Base-by-base conservation (phyloP, 35 echinoderm and acorn worm genomes). In the Hemicentrotus pulcherrimus region DNA sequence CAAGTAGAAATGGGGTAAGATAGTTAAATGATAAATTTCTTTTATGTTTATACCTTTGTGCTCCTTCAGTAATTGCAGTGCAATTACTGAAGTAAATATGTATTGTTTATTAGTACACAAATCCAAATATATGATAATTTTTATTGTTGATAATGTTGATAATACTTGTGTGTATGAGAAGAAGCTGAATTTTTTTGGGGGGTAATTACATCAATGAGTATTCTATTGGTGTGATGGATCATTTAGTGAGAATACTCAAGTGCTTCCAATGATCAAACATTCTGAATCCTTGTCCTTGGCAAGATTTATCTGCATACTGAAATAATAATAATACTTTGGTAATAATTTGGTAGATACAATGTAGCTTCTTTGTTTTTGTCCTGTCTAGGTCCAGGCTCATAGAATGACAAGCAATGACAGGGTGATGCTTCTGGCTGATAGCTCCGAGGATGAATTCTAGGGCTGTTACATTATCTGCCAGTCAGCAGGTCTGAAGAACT, bases 401-500 rank as follows among this genome's bases (percentile, higher is more conserved):
- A 94, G 93, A 22, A 97, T 97, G 96, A 94, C 94, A 9, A 91
- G 94, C 35, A 95, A 78, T 11, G 96, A 97, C 88, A 86, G 96
- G 92, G 96, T 97, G 5, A 97, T 97, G 96, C 96, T 97, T 8
- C 52, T 97, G 4, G 96, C 96, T 14, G 96, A 97, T 19, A 97
- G 96, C 85, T 97, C 96, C 16, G 96, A 97, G 70, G 96, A 97
- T 95, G 96, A 97, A 87, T 97, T 97, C 95, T 78, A 78, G 65
- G 18, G 61, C 2, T 96, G 94, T 88, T 16, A 1, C 35, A 41
- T 41, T 41, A 3, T 3, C 9, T 0, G 6, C 30, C 24, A 13
- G 91, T 47, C 86, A 86, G 14, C 86, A 18, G 24, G 65, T 78
- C 65, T 28, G 22, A 78, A 28, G 65, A 78, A 78, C 65, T 90